Conservation (phyloP, 2,113 vertebrate genomes). For the Eonycteris spelaea region DNA sequence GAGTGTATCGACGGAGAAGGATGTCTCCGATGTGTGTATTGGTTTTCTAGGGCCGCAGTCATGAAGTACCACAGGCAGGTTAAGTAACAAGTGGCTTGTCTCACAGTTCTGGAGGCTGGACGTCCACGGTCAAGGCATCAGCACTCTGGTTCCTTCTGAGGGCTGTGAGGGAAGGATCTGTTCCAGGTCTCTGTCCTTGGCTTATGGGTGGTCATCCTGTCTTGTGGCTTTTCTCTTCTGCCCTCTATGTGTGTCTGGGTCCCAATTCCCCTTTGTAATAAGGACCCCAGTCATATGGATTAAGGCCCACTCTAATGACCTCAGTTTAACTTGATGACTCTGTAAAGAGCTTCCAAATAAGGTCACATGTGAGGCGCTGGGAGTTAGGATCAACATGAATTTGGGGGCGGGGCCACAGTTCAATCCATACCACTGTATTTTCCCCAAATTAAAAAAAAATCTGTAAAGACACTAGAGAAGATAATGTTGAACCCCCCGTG, state of each 20-base stretch:
- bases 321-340: not conserved
- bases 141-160: not conserved
- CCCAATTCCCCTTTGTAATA: not conserved
- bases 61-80: not conserved
- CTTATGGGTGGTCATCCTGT: not conserved
- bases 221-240: not conserved
- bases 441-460: not conserved
- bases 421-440: not conserved
- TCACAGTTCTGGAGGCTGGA: not conserved
- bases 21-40: rapidly evolving
- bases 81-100: not conserved
- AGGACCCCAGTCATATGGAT: not conserved
- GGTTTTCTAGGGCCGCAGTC: not conserved
- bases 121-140: not conserved
- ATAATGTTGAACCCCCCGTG: not conserved
- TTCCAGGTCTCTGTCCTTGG: not conserved
- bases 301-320: not conserved
- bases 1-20: not conserved
- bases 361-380: not conserved
- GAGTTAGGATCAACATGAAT: not conserved
- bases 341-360: not conserved
- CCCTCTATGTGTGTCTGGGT: not conserved
- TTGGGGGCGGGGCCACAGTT: not conserved
- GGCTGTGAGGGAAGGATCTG: not conserved
- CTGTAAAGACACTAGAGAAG: not conserved